phyloP scores from a whole-genome alignment of 2,888 invertebrate species.

The Serripes groenlandicus region DNA sequence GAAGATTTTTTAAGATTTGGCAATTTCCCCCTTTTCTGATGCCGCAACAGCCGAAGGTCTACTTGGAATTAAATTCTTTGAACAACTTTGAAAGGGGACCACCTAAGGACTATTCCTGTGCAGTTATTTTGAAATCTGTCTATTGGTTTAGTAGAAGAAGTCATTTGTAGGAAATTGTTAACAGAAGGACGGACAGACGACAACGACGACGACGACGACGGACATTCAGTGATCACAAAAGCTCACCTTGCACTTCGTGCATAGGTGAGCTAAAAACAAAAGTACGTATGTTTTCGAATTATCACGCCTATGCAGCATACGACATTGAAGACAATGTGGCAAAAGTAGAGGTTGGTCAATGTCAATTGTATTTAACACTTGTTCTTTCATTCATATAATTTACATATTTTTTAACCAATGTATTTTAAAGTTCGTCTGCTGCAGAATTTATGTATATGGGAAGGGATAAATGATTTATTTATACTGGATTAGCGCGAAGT shows the following conservation, averaged over 20 bases:
- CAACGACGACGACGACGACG: no score
- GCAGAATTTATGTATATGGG: no score
- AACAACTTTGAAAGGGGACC: not conserved
- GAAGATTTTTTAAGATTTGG: not conserved
- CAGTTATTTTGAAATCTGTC: not conserved
- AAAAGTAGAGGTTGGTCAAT: no score
- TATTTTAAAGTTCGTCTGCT: no score
- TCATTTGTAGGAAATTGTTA: not conserved
- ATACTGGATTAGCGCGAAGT: no score
- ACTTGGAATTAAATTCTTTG: not conserved
- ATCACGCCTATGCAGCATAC: no score
- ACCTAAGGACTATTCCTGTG: not conserved
- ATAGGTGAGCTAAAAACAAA: not conserved
- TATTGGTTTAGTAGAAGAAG: not conserved
- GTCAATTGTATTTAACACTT: no score
- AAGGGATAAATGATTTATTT: no score
- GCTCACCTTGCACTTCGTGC: not conserved
- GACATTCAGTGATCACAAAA: not conserved
- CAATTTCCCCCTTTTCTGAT: not conserved
- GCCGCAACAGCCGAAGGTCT: not conserved
- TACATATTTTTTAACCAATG: no score
- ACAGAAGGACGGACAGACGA: not conserved
- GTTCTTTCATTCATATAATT: no score
- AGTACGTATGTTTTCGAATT: no score
- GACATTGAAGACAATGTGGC: no score